Conservation (phyloP, 1,140 invertebrate genomes). For the Ladona fulva region DNA sequence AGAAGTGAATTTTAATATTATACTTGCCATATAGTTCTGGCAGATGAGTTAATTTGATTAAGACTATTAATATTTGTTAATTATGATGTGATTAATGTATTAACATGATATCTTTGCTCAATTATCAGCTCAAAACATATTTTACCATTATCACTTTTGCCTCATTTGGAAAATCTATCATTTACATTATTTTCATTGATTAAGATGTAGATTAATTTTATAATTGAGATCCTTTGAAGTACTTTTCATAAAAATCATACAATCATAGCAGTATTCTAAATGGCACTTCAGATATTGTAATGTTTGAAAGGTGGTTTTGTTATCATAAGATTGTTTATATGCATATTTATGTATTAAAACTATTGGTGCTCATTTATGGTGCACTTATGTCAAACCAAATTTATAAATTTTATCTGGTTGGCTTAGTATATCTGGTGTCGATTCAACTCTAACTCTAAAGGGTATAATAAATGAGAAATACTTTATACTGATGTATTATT, state of each 20-base stretch:
- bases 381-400: conserved; percentile 1
- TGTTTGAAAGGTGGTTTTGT: not conserved
- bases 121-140: not conserved
- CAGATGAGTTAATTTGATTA: too few species aligned
- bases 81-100: too few species aligned
- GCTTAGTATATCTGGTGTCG: not conserved
- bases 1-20: too few species aligned
- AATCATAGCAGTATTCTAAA: not conserved
- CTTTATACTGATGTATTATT: too few species aligned
- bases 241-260: not conserved
- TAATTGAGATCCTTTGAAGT: not conserved
- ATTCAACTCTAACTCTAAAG: not conserved
- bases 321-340: not conserved
- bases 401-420: not conserved
- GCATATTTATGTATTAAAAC: not conserved
- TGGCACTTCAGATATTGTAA: too few species aligned
- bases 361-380: not conserved
- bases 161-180: too few species aligned
- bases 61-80: too few species aligned
- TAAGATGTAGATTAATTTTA: too few species aligned
- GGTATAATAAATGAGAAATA: not conserved
- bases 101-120: not conserved
- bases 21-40: too few species aligned
- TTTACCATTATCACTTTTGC: too few species aligned
- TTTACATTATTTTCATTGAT: too few species aligned